Percentiles rank a stretch among this genome's conserved stretches.
These are phyloP conservation scores for Sardina pilchardus DNA, from an alignment of 2,113 vertebrate species.

Conservation along the genomic window DNA sequence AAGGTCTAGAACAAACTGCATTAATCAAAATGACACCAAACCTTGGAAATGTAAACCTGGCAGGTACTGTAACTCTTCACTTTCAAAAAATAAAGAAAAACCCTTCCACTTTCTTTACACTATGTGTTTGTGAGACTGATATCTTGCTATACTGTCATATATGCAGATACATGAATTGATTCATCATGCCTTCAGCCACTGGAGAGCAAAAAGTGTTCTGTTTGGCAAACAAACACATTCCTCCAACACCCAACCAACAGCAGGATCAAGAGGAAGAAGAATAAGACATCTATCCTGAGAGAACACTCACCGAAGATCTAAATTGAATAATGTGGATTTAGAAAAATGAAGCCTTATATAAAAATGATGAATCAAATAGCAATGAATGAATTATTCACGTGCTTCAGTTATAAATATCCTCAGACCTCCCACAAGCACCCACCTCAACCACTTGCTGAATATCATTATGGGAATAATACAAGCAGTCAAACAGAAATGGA, in stretches of 20 bases:
- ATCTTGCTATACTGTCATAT: background rate
- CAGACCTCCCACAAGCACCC: background rate
- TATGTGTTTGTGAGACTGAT: background rate
- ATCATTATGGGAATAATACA: slow-evolving; percentile 2
- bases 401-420: slow-evolving; percentile 5
- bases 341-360: background rate
- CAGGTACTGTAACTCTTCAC: background rate
- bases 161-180: background rate
- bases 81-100: background rate
- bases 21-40: no score
- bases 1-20: no score
- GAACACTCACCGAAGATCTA: background rate
- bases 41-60: background rate
- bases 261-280: background rate
- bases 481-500: background rate
- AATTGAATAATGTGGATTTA: background rate
- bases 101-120: background rate
- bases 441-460: background rate
- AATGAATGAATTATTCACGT: slow-evolving; percentile 1
- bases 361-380: background rate
- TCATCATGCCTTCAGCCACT: background rate
- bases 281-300: no score
- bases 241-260: background rate
- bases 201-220: background rate
- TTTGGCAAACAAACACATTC: background rate